Evolutionary conservation across 2,797 vertebrate species (phyloP).

Genomic region (Aldrovandia affinis): DNA sequence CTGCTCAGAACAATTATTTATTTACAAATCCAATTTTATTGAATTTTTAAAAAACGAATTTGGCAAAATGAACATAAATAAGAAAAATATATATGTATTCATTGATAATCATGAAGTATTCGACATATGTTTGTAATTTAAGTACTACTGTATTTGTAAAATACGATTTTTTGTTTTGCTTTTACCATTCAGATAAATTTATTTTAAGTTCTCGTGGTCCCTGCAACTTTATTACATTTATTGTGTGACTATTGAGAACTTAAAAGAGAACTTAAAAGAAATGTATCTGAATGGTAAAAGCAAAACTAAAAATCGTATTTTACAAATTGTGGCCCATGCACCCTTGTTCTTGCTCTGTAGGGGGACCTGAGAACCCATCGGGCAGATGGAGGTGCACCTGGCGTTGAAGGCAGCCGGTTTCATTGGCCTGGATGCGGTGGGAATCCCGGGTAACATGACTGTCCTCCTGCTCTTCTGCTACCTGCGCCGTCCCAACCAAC

Average conservation of each 20-base stretch:
- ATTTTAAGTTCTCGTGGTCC: no score
- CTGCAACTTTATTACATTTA: no score
- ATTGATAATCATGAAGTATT: not conserved
- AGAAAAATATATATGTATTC: not conserved
- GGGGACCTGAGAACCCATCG: not conserved
- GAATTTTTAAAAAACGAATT: not conserved
- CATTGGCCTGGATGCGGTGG: slow-evolving; percentile 47
- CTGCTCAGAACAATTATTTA: not conserved
- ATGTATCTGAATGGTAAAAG: no score
- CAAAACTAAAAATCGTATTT: no score
- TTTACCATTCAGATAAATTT: no score
- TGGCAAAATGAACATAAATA: not conserved
- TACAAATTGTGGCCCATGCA: no score
- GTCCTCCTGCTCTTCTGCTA: slow-evolving; percentile 49
- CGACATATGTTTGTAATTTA: not conserved
- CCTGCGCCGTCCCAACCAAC: slow-evolving; percentile 36
- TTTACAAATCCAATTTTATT: not conserved
- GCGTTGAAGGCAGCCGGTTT: slow-evolving; percentile 49
- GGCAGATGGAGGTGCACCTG: slow-evolving; percentile 47
- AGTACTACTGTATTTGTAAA: no score
- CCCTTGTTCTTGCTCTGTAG: not conserved
- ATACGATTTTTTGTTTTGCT: no score
- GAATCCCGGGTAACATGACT: slow-evolving; percentile 52
- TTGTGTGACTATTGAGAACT: no score
- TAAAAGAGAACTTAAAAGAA: no score